Conservation (phyloP, 2,797 vertebrate species). For the Notoglanidium macrostoma region DNA sequence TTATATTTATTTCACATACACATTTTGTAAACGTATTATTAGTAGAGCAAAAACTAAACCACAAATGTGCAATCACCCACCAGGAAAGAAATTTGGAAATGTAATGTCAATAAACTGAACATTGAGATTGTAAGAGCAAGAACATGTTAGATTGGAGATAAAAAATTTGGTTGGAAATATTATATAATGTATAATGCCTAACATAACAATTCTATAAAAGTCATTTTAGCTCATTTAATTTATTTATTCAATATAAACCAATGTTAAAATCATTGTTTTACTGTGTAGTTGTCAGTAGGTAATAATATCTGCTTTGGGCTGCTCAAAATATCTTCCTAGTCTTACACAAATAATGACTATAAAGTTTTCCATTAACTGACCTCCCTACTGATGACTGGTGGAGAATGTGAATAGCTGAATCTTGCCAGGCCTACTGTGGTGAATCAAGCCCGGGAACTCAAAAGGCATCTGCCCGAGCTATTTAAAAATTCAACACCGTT, state of each 20-base stretch:
- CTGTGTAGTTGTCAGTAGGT: not conserved
- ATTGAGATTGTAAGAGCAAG: not conserved
- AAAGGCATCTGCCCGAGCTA: conserved; percentile 64
- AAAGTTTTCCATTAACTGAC: conserved; percentile 43
- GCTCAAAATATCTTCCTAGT: conserved; percentile 19
- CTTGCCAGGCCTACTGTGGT: conserved; percentile 48
- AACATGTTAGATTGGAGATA: not conserved
- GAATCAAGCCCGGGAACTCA: conserved; percentile 46
- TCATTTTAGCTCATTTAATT: not conserved
- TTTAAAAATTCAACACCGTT: conserved; percentile 74
- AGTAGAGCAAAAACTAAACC: not conserved
- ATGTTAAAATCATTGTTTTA: not conserved
- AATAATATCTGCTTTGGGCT: not conserved
- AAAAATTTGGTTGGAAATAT: not conserved
- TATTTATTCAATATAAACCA: conserved; percentile 5
- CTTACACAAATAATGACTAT: not conserved
- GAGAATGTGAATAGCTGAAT: conserved; percentile 45
- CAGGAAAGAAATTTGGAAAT: not conserved
- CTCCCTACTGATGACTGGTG: conserved; percentile 28
- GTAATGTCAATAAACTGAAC: not conserved
- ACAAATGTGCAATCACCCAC: not conserved
- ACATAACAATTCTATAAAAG: not conserved
- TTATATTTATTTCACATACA: not conserved
- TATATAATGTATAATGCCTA: not conserved
- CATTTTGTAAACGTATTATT: not conserved